Base-by-base conservation (phyloP, 2,113 vertebrate species). In the Myrmecobius fasciatus region DNA sequence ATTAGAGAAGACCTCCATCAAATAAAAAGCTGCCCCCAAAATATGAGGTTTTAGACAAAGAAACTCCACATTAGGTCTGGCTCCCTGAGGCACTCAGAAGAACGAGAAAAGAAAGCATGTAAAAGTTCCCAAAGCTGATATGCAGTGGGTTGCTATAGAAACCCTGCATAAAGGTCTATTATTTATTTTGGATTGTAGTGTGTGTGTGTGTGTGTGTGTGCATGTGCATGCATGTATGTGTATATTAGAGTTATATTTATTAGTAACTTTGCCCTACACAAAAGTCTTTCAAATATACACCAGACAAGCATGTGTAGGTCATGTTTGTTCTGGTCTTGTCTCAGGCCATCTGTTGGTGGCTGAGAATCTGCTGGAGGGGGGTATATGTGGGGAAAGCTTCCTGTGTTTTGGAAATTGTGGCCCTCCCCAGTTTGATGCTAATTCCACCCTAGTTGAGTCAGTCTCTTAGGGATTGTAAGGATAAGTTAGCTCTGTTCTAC, bases 71-170 rank as follows among this genome's bases (percentile, higher is more conserved):
- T 14, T 14, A 49, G 95, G 60, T 11, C 8, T 89, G 89, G 53
- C 90, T 92, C 60, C 47, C 89, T 26, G 49, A 56, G 90, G 25
- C 83, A 46, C 89, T 31, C 43, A 31, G 43, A 67, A 67, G 91
- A 12, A 89, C 53, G 89, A 24, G 22, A 36, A n/a, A 95, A 48
- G 48, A 53, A 26, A 96, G 36, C 91, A 95, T 43, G 52, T 92
- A 92, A 89, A 96, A 97, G 95, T 97, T 94, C 92, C 91, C 92
- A 53, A 56, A 46, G 26, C 92, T 54, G 31, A 95, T 96, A 96
- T 91, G 94, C 93, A 97, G 98, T 97, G 49, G 0, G 97, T 98
- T 96, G 97, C 96, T 98, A 98, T 98, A 97, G 98, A 97, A 98
- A 99, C 98, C 56, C 92, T 95, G 94, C 56, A 97, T 46, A 53